Conservation (phyloP, 2,797 vertebrate species). For the Rhinichthys osculus region DNA sequence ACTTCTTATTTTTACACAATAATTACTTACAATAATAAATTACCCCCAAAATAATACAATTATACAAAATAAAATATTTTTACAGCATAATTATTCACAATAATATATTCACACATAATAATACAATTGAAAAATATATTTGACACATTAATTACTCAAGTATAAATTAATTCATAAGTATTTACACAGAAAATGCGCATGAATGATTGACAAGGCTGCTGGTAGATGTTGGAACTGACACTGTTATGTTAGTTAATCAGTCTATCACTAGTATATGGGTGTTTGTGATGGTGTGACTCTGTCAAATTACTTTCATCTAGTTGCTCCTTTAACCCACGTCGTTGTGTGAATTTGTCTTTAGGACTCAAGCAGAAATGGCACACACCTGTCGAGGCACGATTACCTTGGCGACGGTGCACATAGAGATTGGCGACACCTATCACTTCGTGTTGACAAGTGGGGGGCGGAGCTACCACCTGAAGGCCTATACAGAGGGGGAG, state of each 20-base stretch:
- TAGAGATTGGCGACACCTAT: constrained; percentile 90
- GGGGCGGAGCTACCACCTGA: constrained; percentile 92
- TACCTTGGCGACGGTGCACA: constrained; percentile 87
- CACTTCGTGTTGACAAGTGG: constrained; percentile 89
- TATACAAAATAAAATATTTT: background rate
- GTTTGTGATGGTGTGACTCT: background rate
- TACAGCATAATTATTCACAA: background rate
- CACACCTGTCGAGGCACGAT: constrained; percentile 95
- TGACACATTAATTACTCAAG: background rate
- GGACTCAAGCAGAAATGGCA: constrained; percentile 95
- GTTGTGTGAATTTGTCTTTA: constrained; percentile 62
- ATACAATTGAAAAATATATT: background rate
- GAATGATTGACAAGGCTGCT: background rate
- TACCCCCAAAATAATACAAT: background rate
- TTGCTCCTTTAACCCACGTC: background rate
- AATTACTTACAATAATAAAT: background rate
- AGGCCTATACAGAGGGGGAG: constrained; percentile 89
- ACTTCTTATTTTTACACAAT: background rate
- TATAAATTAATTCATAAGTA: background rate
- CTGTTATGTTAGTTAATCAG: background rate
- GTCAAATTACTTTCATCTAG: background rate
- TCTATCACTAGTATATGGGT: background rate
- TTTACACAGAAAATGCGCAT: background rate
- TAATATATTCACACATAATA: background rate
- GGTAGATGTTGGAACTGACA: background rate